These are phyloP conservation scores for Pungitius pungitius DNA, from an alignment of 2,113 vertebrate species.

Conservation along the genomic window DNA sequence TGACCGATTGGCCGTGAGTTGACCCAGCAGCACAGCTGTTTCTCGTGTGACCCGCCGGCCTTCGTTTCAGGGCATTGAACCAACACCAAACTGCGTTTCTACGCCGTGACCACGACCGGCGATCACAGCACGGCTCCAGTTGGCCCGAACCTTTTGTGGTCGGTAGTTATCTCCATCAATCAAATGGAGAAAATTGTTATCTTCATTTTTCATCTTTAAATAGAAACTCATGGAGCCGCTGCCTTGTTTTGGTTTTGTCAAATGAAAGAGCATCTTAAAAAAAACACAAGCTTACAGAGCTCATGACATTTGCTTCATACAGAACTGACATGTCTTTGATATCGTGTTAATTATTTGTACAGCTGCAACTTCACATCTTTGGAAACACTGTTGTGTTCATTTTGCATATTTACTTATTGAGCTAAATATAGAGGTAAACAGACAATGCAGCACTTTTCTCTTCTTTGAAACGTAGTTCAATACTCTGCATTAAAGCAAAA, in stretches of 20 bases:
- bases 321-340: background rate
- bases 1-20: constrained; percentile 3
- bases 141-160: background rate
- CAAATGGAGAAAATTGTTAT: too few relatives aligned
- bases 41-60: constrained; percentile 21
- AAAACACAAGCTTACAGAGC: background rate
- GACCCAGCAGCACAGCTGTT: constrained; percentile 30
- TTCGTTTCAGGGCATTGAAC: background rate
- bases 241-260: background rate
- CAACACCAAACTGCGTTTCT: too few relatives aligned
- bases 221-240: too few relatives aligned
- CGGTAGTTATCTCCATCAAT: too few relatives aligned
- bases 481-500: background rate
- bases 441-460: background rate
- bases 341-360: background rate
- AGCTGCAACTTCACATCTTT: background rate
- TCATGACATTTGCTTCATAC: background rate
- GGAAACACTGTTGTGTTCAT: background rate
- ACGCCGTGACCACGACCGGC: too few relatives aligned
- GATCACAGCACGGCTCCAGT: too few relatives aligned
- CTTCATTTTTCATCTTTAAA: too few relatives aligned
- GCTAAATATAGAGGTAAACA: background rate
- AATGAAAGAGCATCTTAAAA: background rate
- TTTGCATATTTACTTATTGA: too few relatives aligned
- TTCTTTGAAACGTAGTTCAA: too few relatives aligned